Evolutionary conservation across 2,888 invertebrate species (phyloP).

Genomic region (Rhamnusium bicolor): DNA sequence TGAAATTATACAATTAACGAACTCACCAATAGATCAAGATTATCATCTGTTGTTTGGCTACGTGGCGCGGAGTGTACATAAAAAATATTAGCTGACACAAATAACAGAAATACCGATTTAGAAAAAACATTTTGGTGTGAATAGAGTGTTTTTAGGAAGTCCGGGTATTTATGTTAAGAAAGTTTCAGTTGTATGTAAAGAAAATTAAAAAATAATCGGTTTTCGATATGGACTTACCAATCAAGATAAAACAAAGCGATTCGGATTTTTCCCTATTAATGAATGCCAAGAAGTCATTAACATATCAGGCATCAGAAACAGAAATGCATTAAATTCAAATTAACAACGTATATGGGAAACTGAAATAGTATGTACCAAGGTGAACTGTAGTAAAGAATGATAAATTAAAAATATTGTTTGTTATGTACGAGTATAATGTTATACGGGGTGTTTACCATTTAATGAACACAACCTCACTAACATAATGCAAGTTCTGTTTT

Average conservation of each 20-base stretch:
- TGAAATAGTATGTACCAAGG: neutral
- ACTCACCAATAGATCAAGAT: too few relatives aligned
- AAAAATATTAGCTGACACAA: neutral
- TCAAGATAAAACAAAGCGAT: neutral
- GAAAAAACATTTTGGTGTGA: neutral
- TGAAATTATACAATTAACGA: too few relatives aligned
- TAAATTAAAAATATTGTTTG: too few relatives aligned
- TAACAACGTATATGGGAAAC: neutral
- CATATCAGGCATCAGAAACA: neutral
- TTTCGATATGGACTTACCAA: neutral
- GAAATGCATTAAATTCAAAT: neutral
- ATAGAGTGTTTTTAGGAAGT: neutral
- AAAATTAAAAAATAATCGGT: slow-evolving; percentile 2
- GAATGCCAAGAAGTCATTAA: neutral
- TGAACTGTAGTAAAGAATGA: too few relatives aligned
- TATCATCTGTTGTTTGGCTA: too few relatives aligned
- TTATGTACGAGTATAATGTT: too few relatives aligned
- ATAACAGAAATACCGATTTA: neutral
- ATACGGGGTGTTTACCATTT: too few relatives aligned
- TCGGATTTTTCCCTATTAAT: neutral
- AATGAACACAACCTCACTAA: too few relatives aligned
- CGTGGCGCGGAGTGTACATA: neutral
- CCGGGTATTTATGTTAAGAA: neutral
- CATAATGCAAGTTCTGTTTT: too few relatives aligned
- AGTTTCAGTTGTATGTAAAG: neutral